Evolutionary conservation across 2,113 vertebrate species (phyloP).

Genomic region (Tachysurus fulvidraco): DNA sequence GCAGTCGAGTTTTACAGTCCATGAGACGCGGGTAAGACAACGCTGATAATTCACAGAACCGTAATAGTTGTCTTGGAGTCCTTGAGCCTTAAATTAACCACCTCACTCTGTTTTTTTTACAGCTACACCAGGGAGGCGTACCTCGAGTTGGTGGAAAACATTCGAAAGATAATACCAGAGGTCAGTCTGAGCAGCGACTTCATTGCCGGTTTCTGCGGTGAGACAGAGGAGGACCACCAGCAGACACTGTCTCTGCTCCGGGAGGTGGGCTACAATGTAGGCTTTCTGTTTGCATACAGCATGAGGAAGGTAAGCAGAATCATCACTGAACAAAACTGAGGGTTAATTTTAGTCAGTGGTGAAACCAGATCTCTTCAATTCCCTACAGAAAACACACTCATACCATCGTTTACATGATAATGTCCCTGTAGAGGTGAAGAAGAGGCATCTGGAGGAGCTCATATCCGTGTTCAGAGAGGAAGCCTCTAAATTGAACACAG

Average conservation of each 20-base stretch:
- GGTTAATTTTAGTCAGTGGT: neutral
- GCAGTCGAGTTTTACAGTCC: slow-evolving; percentile 81
- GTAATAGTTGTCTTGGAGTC: neutral
- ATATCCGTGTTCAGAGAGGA: slow-evolving; percentile 79
- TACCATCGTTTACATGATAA: slow-evolving; percentile 82
- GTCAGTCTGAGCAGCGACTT: slow-evolving; percentile 94
- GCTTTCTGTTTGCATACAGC: slow-evolving; percentile 95
- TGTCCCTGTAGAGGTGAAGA: slow-evolving; percentile 78
- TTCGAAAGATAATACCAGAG: slow-evolving; percentile 82
- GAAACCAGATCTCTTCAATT: neutral
- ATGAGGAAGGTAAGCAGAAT: slow-evolving; percentile 85
- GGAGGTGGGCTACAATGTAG: slow-evolving; percentile 81
- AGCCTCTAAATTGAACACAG: slow-evolving; percentile 72
- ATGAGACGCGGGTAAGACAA: slow-evolving; percentile 88
- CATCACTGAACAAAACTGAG: neutral
- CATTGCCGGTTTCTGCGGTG: slow-evolving; percentile 93
- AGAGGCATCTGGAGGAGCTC: slow-evolving; percentile 78
- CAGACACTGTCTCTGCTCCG: slow-evolving; percentile 87
- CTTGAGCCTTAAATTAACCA: neutral
- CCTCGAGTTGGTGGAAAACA: slow-evolving; percentile 82
- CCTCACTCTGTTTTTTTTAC: neutral
- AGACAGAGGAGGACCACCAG: slow-evolving; percentile 89
- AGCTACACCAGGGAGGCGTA: slow-evolving; percentile 94
- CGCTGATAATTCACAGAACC: neutral
- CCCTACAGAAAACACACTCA: slow-evolving; percentile 82